These are phyloP conservation scores for Plectus sambesii DNA, from an alignment of 1,140 invertebrate genomes.

Conservation along the genomic window DNA sequence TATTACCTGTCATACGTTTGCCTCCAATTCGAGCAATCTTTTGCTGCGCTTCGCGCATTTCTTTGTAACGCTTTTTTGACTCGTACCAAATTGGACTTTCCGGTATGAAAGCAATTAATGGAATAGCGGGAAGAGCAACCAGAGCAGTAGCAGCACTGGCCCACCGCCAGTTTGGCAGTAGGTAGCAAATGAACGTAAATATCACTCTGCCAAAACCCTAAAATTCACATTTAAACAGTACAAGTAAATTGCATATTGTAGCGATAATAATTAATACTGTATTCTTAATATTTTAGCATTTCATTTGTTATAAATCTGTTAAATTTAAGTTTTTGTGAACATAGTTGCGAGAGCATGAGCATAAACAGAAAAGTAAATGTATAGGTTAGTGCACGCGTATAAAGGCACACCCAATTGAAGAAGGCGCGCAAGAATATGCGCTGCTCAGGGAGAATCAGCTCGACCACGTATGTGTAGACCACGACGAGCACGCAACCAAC, in stretches of 20 bases:
- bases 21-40: conserved; percentile 39
- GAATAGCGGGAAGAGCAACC: conserved; percentile 28
- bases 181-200: conserved; percentile 39
- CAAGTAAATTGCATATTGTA: no score
- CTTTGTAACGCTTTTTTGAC: conserved; percentile 16
- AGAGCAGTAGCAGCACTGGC: conserved; percentile 40
- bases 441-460: conserved; percentile 35
- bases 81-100: conserved; percentile 43
- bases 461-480: conserved; percentile 38
- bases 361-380: neutral
- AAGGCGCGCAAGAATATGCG: conserved; percentile 43
- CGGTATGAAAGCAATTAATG: conserved; percentile 40
- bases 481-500: conserved; percentile 41
- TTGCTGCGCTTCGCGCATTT: conserved; percentile 35
- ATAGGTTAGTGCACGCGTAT: neutral
- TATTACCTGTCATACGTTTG: conserved; percentile 11
- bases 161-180: conserved; percentile 37
- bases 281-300: no score
- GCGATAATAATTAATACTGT: no score
- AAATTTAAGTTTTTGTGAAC: conserved; percentile 4
- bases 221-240: no score
- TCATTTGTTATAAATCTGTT: no score
- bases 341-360: neutral
- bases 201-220: conserved; percentile 37
- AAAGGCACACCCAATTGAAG: conserved; percentile 40